Conservation (phyloP, 1,140 invertebrate genomes). For the Pseudomyrmex cubaensis region DNA sequence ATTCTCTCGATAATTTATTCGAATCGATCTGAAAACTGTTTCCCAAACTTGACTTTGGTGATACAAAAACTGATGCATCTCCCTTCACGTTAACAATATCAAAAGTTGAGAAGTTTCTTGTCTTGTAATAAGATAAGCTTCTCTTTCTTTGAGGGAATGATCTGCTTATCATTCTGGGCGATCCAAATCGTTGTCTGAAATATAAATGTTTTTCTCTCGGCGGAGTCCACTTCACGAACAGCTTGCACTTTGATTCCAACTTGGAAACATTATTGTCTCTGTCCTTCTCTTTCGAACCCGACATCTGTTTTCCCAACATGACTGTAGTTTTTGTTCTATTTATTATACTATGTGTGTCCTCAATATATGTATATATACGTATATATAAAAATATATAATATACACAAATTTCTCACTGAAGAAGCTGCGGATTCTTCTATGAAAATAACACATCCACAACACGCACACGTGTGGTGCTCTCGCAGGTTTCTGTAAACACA, state of each 20-base stretch:
- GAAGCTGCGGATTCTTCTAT: too few species aligned
- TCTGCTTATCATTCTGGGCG: slow-evolving; percentile 66
- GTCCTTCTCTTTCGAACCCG: slow-evolving; percentile 38
- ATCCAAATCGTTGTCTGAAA: slow-evolving; percentile 68
- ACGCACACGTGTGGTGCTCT: too few species aligned
- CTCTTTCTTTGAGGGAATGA: slow-evolving; percentile 71
- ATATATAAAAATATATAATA: too few species aligned
- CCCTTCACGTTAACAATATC: slow-evolving; percentile 62
- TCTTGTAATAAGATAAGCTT: slow-evolving; percentile 66
- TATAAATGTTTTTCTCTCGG: slow-evolving; percentile 61
- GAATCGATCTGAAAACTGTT: slow-evolving; percentile 27
- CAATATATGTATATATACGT: too few species aligned
- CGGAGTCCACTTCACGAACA: slow-evolving; percentile 69
- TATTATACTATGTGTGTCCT: too few species aligned
- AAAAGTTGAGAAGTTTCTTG: slow-evolving; percentile 78
- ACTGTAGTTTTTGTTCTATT: too few species aligned
- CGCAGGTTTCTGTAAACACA: too few species aligned
- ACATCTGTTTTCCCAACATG: slow-evolving; percentile 58
- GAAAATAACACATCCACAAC: too few species aligned
- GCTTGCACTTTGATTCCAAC: slow-evolving; percentile 64
- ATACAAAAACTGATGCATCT: slow-evolving; percentile 65
- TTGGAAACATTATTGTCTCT: slow-evolving; percentile 68
- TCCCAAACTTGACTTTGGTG: slow-evolving; percentile 63
- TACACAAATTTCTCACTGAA: too few species aligned
- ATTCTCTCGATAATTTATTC: slow-evolving; percentile 56